phyloP scores from a whole-genome alignment of 2,797 vertebrate species.

The Microcaecilia unicolor region DNA sequence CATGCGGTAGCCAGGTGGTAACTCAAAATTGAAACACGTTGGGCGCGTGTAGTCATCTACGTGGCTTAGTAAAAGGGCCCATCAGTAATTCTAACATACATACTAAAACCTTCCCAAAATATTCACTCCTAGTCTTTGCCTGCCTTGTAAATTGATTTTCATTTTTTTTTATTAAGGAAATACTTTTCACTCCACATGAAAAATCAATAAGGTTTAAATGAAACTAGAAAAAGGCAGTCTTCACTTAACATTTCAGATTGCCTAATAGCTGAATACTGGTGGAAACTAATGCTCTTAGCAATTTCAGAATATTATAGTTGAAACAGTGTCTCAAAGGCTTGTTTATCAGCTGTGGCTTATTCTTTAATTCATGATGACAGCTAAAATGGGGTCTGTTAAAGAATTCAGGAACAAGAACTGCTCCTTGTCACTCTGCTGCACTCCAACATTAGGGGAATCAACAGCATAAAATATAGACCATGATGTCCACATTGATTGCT shows the following conservation, averaged over 20 bases:
- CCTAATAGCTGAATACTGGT: slow-evolving; percentile 8
- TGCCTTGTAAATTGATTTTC: slow-evolving; percentile 12
- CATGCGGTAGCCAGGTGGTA: too few relatives aligned
- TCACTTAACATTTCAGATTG: neutral
- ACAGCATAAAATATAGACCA: slow-evolving; percentile 39
- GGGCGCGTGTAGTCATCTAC: too few relatives aligned
- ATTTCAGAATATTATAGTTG: neutral
- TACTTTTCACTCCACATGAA: slow-evolving; percentile 5
- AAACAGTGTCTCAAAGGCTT: neutral
- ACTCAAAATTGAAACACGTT: too few relatives aligned
- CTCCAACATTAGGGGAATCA: slow-evolving; percentile 26
- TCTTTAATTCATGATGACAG: slow-evolving; percentile 9
- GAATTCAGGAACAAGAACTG: slow-evolving; percentile 17
- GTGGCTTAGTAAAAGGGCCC: too few relatives aligned
- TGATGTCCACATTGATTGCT: slow-evolving; percentile 35
- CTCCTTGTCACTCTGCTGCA: slow-evolving; percentile 10
- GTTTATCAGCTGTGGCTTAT: neutral
- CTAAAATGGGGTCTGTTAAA: too few relatives aligned
- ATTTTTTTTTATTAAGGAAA: slow-evolving; percentile 25
- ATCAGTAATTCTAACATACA: too few relatives aligned
- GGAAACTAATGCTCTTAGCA: slow-evolving; percentile 5
- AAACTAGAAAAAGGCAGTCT: slow-evolving; percentile 3
- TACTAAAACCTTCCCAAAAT: too few relatives aligned
- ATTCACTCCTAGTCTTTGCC: slow-evolving; percentile 17
- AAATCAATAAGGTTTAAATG: slow-evolving; percentile 28